A percentile compares a stretch with the other conserved stretches of the same genome.
Evolutionary conservation across 1,140 invertebrate genomes (phyloP).

Genomic region (Oscheius sp.): DNA sequence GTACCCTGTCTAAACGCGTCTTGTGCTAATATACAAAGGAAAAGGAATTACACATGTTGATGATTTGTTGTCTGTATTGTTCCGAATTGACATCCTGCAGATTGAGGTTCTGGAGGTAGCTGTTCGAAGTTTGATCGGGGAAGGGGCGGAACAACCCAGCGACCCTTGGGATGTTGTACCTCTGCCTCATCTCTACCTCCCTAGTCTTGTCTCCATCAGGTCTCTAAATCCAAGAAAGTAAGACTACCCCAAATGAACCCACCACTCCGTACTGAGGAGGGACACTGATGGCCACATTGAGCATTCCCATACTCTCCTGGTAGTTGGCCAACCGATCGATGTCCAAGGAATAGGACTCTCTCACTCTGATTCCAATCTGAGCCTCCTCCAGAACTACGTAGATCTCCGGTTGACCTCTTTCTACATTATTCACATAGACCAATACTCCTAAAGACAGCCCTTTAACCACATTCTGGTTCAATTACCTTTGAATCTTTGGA

Average conservation of each 20-base stretch:
- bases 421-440: conserved; percentile 59
- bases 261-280: conserved; percentile 59
- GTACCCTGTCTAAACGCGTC: conserved; percentile 19
- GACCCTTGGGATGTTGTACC: conserved; percentile 40
- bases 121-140: conserved; percentile 38
- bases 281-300: conserved; percentile 50
- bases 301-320: conserved; percentile 58
- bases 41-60: conserved; percentile 33
- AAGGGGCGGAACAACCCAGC: conserved; percentile 41
- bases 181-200: conserved; percentile 34
- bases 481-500: conserved; percentile 52
- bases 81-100: conserved; percentile 43
- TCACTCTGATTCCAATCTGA: conserved; percentile 55
- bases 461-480: conserved; percentile 1
- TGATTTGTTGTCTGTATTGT: conserved; percentile 38
- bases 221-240: conserved; percentile 2
- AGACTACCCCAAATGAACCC: not conserved
- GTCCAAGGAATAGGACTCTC: conserved; percentile 57
- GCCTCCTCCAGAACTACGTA: conserved; percentile 61
- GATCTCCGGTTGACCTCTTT: conserved; percentile 58
- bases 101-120: conserved; percentile 33
- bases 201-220: conserved; percentile 44
- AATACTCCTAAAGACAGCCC: conserved; percentile 47
- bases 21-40: not conserved
- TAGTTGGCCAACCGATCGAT: conserved; percentile 58